Evolutionary conservation across 2,113 vertebrate species (phyloP), one percentile per base, ranked within the genome.

Genomic region (Gnathonemus longibarbis): DNA sequence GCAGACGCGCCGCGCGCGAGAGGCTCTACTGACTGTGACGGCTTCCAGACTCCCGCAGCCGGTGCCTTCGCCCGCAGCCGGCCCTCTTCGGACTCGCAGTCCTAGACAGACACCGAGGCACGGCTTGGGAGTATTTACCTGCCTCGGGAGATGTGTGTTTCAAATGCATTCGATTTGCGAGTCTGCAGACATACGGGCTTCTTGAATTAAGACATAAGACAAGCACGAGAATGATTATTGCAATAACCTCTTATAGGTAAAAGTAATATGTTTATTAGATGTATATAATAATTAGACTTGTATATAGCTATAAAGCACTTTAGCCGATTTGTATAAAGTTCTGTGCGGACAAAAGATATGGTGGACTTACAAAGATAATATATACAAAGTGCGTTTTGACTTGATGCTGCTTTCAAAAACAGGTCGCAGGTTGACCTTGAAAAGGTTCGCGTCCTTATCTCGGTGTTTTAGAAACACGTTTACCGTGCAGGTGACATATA

Each of bases 11-110:
- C n/a, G 56, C 31, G 88, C 24, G 56, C 46, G 46, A 70, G 27
- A 27, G 9, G 84, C 15, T 90, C 89, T 87, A 84, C 42, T 87
- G 84, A 87, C 8, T 19, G 35, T 90, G 89, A 90, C 11, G 84
- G 19, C 39, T 87, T 90, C 56, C 89, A 90, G 89, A 52, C 83
- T 50, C 89, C 48, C 13, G 58, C 84, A 27, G 39, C 31, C 31
- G 56, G 42, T 74, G 58, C 66, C 89, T 86, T 48, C 89, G n/a
- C 50, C 45, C 62, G n/a, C 21, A 15, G 48, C 27, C 66, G n/a
- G n/a, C 66, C 46, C 3, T 70, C 48, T 48, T 50, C 53, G 31
- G 56, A 21, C 89, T 90, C 27, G 21, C 45, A 70, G 21, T 27
- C 45, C 42, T 24, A 24, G 49, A 87, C 89, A 70, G 24, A 70